Percentiles rank a stretch among this genome's conserved stretches.
Evolutionary conservation across 2,797 vertebrate genomes (phyloP).

Genomic region (Myotis myotis): DNA sequence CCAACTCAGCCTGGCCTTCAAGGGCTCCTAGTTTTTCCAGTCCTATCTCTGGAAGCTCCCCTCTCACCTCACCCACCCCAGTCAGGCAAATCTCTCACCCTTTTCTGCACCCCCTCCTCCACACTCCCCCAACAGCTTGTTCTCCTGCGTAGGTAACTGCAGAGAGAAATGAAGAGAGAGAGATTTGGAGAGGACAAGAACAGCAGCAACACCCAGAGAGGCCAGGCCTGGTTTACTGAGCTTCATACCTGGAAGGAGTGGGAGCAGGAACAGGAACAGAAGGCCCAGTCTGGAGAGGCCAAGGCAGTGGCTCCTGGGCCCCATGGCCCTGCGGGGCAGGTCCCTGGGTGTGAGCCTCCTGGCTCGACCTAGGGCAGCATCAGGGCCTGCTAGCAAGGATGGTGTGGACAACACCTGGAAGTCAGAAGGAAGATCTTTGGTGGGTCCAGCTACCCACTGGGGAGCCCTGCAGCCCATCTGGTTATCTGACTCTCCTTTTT

Average conservation of each 20-base stretch:
- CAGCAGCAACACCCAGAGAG: background rate
- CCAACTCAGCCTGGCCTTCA: background rate
- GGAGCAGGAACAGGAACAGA: conserved; percentile 70
- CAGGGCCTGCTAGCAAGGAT: background rate
- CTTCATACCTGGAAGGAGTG: conserved; percentile 69
- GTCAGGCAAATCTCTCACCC: background rate
- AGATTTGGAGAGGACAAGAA: background rate
- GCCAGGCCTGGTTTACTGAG: background rate
- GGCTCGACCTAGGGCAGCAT: background rate
- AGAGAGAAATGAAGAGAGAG: background rate
- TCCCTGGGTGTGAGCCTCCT: background rate
- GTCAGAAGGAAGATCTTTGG: background rate
- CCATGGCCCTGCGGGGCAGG: conserved; percentile 25
- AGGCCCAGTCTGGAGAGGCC: conserved; percentile 37
- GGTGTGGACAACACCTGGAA: background rate
- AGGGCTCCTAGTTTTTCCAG: background rate
- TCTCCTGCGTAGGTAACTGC: background rate
- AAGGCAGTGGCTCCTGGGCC: background rate
- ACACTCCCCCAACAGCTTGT: background rate
- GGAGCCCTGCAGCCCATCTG: background rate
- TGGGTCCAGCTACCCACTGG: background rate
- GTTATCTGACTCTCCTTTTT: background rate
- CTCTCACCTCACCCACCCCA: background rate
- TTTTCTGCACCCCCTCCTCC: background rate
- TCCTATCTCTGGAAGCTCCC: background rate